Conservation (phyloP, 2,888 invertebrate genomes). For the Acanthosepion lycidas region DNA sequence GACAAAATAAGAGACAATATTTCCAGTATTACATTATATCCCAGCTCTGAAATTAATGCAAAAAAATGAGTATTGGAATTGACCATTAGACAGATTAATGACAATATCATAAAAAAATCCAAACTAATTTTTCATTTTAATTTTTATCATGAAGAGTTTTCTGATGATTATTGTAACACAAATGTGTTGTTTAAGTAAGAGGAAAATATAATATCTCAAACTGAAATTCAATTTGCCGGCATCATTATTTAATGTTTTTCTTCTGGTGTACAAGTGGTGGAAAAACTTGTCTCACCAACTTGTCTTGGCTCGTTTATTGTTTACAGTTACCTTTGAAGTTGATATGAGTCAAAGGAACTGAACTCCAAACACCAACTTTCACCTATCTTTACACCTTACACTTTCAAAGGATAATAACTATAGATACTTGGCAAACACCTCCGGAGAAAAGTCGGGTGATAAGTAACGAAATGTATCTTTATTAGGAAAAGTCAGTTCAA, state of each 20-base stretch:
- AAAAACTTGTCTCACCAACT: background rate
- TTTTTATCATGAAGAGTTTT: background rate
- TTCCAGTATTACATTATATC: too few relatives aligned
- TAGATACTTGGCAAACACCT: too few relatives aligned
- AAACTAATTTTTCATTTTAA: background rate
- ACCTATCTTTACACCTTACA: background rate
- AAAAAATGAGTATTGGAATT: too few relatives aligned
- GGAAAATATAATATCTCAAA: background rate
- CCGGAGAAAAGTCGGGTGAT: too few relatives aligned
- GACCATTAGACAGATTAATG: too few relatives aligned
- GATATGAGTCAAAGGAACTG: background rate
- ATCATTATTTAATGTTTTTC: background rate
- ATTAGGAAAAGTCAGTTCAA: too few relatives aligned
- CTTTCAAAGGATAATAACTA: background rate
- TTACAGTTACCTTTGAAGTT: background rate
- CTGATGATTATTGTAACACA: background rate
- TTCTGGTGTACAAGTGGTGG: background rate
- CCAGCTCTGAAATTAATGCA: too few relatives aligned
- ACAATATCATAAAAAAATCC: too few relatives aligned
- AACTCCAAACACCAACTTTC: background rate
- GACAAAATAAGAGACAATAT: too few relatives aligned
- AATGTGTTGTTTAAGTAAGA: background rate
- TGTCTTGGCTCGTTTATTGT: background rate
- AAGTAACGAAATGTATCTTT: too few relatives aligned
- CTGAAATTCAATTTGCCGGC: too few relatives aligned